A percentile compares a stretch with the other conserved stretches of the same genome.
Conservation (phyloP, 1,140 invertebrate species). For the Polyergus mexicanus region DNA sequence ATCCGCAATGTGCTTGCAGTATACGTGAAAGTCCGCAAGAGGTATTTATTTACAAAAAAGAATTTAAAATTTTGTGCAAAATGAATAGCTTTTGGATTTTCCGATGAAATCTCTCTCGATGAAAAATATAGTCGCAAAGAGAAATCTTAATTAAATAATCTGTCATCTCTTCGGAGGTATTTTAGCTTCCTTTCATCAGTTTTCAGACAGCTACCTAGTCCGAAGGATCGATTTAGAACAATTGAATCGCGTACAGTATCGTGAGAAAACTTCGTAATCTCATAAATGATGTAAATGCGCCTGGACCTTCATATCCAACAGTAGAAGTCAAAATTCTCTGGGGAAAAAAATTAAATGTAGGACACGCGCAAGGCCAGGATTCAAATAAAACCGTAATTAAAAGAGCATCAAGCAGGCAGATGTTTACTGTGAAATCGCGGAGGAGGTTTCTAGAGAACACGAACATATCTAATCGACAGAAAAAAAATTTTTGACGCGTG, state of each 20-base stretch:
- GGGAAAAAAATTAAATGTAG: background rate
- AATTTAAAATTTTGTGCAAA: background rate
- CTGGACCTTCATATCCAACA: background rate
- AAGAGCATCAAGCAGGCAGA: background rate
- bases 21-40: background rate
- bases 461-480: background rate
- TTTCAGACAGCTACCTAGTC: background rate
- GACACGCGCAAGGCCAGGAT: background rate
- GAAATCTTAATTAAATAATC: background rate
- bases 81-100: too few species aligned
- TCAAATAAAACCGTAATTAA: constrained; percentile 29
- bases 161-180: background rate
- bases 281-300: background rate
- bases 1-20: background rate
- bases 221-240: background rate
- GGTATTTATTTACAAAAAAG: background rate
- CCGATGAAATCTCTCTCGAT: too few species aligned
- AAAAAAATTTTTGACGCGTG: background rate
- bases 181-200: background rate
- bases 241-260: constrained; percentile 4
- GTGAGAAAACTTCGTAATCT: background rate
- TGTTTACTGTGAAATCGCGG: background rate
- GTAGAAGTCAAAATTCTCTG: constrained; percentile 6
- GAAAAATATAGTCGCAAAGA: background rate
- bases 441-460: background rate